Evolutionary conservation across 2,888 invertebrate species (phyloP).

Genomic region (Antheraea yamamai): DNA sequence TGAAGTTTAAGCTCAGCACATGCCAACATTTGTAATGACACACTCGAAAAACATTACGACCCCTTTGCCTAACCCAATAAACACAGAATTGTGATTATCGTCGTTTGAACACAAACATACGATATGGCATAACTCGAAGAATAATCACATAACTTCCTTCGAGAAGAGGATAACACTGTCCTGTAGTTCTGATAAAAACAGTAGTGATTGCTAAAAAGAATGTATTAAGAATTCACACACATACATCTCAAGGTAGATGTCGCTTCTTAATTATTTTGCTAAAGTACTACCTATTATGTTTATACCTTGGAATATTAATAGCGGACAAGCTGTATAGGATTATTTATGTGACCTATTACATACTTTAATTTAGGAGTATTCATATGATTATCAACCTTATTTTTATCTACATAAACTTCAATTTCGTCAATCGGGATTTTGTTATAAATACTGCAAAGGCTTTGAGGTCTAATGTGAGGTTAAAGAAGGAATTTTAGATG

Average conservation of each 20-base stretch:
- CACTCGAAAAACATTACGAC: too few relatives aligned
- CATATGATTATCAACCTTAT: neutral
- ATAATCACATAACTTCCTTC: too few relatives aligned
- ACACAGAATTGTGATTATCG: too few relatives aligned
- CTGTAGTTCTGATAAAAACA: too few relatives aligned
- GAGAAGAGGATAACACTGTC: too few relatives aligned
- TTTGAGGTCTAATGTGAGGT: neutral
- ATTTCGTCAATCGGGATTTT: neutral
- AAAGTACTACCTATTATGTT: neutral
- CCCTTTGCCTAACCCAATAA: too few relatives aligned
- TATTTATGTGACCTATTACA: neutral
- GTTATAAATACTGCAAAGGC: neutral
- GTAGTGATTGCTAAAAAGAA: too few relatives aligned
- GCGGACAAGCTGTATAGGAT: neutral
- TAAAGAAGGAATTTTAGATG: conserved; percentile 8
- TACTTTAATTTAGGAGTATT: neutral
- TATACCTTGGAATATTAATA: neutral
- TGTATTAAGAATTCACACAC: too few relatives aligned
- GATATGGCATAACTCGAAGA: too few relatives aligned
- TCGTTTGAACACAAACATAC: too few relatives aligned
- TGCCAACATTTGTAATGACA: too few relatives aligned
- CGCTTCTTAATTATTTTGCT: neutral
- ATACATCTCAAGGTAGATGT: neutral
- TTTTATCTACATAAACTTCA: neutral
- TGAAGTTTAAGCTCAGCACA: too few relatives aligned